A percentile compares a stretch with the other conserved stretches of the same genome.
phyloP scores from a whole-genome alignment of 2,113 vertebrate species.

The Proteles cristata region DNA sequence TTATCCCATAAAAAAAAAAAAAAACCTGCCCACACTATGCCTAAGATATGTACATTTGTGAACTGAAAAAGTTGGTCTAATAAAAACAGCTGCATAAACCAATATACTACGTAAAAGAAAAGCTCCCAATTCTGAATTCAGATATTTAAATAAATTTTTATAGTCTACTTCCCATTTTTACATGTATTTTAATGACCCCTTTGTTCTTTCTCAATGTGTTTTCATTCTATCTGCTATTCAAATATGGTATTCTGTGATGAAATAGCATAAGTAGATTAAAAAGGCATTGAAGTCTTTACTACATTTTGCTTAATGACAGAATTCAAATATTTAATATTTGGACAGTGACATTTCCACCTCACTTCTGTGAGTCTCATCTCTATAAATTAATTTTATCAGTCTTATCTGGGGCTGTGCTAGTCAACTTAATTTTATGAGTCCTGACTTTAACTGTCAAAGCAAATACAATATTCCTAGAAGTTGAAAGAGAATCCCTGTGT shows the following conservation, averaged over 20 bases:
- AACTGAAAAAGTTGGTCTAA: neutral
- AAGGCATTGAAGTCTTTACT: neutral
- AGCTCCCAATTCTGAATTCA: neutral
- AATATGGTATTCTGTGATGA: neutral
- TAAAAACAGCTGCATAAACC: neutral
- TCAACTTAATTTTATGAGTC: neutral
- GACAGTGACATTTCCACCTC: neutral
- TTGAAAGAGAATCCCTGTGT: neutral
- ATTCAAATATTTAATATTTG: slow-evolving; percentile 44
- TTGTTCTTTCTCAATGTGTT: neutral
- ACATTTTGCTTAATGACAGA: slow-evolving; percentile 10
- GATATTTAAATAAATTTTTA: slow-evolving; percentile 5
- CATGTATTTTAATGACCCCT: slow-evolving; percentile 17
- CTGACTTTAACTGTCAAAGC: slow-evolving; percentile 23
- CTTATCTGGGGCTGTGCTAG: neutral
- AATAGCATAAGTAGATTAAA: neutral
- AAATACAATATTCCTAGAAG: neutral
- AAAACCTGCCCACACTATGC: neutral
- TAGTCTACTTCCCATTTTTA: neutral
- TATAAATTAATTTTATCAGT: neutral
- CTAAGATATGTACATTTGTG: neutral
- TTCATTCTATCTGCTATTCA: slow-evolving; percentile 48
- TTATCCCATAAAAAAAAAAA: neutral
- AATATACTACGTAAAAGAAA: neutral
- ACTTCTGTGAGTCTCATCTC: neutral